A percentile compares a stretch with the other conserved stretches of the same genome.
These are phyloP conservation scores for Uropsilus gracilis DNA, from an alignment of 2,113 vertebrate species.

Conservation along the genomic window DNA sequence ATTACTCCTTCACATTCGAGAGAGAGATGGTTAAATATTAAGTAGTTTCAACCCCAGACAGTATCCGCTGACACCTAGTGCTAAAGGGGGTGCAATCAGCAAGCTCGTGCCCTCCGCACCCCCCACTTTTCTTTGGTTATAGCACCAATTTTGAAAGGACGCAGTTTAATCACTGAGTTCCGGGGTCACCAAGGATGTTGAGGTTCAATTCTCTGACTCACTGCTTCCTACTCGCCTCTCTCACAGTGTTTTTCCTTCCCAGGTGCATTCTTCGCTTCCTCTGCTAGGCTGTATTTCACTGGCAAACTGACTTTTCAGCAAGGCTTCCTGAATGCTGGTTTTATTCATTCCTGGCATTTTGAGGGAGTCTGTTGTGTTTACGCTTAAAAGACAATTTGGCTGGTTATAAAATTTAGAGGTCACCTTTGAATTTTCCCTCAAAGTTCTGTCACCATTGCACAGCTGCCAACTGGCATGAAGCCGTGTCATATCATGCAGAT, in stretches of 20 bases:
- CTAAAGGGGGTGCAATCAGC: neutral
- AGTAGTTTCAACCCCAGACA: neutral
- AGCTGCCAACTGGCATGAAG: neutral
- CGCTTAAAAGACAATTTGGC: neutral
- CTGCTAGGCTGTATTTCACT: neutral
- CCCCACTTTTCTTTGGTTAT: neutral
- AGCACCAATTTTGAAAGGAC: neutral
- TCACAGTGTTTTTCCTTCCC: neutral
- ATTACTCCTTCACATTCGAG: neutral
- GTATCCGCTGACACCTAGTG: neutral
- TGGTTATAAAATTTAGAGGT: neutral
- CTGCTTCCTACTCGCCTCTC: neutral
- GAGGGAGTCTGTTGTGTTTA: neutral
- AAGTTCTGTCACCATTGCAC: neutral
- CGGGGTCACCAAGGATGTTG: neutral
- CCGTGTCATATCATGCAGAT: neutral
- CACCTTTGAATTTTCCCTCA: neutral
- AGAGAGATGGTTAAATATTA: neutral
- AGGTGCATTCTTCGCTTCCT: neutral
- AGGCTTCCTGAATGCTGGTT: neutral
- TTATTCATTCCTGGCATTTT: neutral
- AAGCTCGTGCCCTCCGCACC: rapidly evolving
- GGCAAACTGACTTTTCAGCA: neutral
- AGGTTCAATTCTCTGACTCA: neutral
- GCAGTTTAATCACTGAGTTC: neutral